phyloP scores from a whole-genome alignment of 2,888 invertebrate genomes.

The Drosophila merina region DNA sequence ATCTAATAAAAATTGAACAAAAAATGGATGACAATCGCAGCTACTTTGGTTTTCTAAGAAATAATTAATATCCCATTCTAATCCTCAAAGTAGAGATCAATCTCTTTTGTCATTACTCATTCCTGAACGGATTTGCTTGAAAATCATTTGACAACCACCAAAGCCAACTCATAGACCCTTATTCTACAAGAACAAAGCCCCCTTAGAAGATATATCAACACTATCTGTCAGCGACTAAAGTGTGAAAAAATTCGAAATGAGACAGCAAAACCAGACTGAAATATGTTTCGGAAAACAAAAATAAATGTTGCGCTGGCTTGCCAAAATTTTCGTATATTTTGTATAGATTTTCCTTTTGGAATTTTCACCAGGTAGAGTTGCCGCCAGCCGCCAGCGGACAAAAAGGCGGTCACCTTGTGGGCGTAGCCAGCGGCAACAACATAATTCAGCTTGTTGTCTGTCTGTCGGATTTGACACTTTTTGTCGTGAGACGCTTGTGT shows the following conservation, averaged over 20 bases:
- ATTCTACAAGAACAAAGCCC: slow-evolving; percentile 2
- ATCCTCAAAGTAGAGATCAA: slow-evolving; percentile 16
- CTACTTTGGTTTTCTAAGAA: background rate
- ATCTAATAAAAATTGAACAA: slow-evolving; percentile 21
- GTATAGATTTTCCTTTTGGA: slow-evolving; percentile 55
- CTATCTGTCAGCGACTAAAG: slow-evolving; percentile 61
- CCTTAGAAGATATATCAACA: slow-evolving; percentile 55
- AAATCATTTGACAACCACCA: slow-evolving; percentile 50
- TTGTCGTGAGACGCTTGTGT: slow-evolving; percentile 16
- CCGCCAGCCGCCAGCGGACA: slow-evolving; percentile 7
- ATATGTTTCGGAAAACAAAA: slow-evolving; percentile 33
- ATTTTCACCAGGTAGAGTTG: slow-evolving; percentile 69
- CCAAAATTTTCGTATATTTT: slow-evolving; percentile 5
- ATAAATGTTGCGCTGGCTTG: slow-evolving; percentile 43
- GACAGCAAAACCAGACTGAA: slow-evolving; percentile 25
- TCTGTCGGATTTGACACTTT: slow-evolving; percentile 41
- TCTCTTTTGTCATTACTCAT: slow-evolving; percentile 44
- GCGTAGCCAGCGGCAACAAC: slow-evolving; percentile 26
- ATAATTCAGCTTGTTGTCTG: slow-evolving; percentile 44
- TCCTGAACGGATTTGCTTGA: slow-evolving; percentile 15
- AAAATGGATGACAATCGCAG: background rate
- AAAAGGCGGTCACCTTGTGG: slow-evolving; percentile 44
- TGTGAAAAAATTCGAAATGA: slow-evolving; percentile 63
- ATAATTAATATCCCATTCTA: background rate
- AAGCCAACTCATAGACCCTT: slow-evolving; percentile 19